phyloP scores from a whole-genome alignment of 64 coral and sea anemone genomes.

The Catalaphyllia jardinei region DNA sequence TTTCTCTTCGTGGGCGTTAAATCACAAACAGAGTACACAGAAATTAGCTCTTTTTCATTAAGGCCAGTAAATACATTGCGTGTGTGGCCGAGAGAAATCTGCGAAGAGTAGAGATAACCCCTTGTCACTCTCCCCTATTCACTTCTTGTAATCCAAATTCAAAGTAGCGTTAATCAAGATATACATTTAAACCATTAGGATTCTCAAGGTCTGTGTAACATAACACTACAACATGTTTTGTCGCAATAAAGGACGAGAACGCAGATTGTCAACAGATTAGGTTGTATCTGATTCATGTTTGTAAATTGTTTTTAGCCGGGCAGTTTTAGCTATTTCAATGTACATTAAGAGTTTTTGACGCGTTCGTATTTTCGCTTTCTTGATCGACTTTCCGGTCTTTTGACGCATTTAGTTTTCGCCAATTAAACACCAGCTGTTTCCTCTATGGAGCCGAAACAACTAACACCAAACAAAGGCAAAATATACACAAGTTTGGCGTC shows the following conservation, averaged over 20 bases:
- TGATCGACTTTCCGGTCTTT: conserved; percentile 6
- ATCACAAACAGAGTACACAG: background rate
- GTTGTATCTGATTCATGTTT: conserved; percentile 37
- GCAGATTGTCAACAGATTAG: conserved; percentile 41
- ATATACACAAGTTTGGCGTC: background rate
- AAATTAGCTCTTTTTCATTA: background rate
- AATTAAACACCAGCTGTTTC: conserved; percentile 30
- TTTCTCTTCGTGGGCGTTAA: background rate
- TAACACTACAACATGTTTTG: conserved; percentile 34
- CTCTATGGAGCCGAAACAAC: background rate
- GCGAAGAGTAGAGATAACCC: conserved; percentile 26
- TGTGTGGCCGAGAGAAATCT: conserved; percentile 27
- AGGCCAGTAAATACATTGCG: background rate
- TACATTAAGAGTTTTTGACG: conserved; percentile 25
- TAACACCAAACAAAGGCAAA: conserved; percentile 16
- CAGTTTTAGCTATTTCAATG: conserved; percentile 41
- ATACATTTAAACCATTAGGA: conserved; percentile 46
- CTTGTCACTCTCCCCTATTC: conserved; percentile 31
- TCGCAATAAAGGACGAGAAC: conserved; percentile 21
- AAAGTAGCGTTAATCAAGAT: conserved; percentile 52
- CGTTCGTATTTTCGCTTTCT: conserved; percentile 40
- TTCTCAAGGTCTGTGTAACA: conserved; percentile 10
- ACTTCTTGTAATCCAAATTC: conserved; percentile 40
- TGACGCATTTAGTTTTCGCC: conserved; percentile 34
- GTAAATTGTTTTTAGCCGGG: conserved; percentile 42